Evolutionary conservation across 2,113 vertebrate genomes (phyloP), one percentile per base, ranked within the genome.

Genomic region (Odobenus rosmarus): DNA sequence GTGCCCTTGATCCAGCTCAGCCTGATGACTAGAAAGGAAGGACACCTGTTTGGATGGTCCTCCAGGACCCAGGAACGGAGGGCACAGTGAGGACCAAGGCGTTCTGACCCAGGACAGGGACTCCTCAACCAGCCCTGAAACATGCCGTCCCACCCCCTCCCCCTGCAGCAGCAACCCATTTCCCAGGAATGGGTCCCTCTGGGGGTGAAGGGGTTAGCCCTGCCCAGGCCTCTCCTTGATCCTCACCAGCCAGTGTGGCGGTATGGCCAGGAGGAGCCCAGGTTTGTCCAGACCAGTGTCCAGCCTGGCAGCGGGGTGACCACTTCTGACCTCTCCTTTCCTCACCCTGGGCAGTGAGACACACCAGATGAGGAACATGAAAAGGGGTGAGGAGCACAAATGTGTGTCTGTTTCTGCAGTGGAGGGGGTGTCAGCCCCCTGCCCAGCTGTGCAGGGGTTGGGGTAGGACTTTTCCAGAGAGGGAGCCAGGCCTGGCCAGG

Each of bases 391-490:
- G 51, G 86, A 42, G 64, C 69, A 93, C 72, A 89, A 64, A 94
- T 69, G 51, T 81, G 83, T 86, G 84, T 92, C 79, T 91, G 77
- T 90, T 69, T 96, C 86, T 19, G 18, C 51, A n/a, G 61, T 18
- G 81, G 36, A 74, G 46, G 67, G 95, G 93, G 76, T 80, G 74
- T 87, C 55, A 15, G 90, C 86, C 95, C 82, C 96, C 95, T 93
- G 96, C 92, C 89, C 86, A 82, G 96, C 97, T 96, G 92, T 83
- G 82, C 89, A 89, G 96, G 89, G 95, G 96, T 90, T 26, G 71
- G 95, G 81, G 95, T 94, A 85, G 92, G 97, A 97, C 98, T 97
- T 98, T 98, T 98, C 98, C 97, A 98, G 97, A 95, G 95, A 98
- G 95, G 71, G 96, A 97, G 97, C 98, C 97, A 98, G 97, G 97